These are phyloP conservation scores for Megastigmus dorsalis DNA, from an alignment of 2,888 invertebrate species.

Conservation along the genomic window DNA sequence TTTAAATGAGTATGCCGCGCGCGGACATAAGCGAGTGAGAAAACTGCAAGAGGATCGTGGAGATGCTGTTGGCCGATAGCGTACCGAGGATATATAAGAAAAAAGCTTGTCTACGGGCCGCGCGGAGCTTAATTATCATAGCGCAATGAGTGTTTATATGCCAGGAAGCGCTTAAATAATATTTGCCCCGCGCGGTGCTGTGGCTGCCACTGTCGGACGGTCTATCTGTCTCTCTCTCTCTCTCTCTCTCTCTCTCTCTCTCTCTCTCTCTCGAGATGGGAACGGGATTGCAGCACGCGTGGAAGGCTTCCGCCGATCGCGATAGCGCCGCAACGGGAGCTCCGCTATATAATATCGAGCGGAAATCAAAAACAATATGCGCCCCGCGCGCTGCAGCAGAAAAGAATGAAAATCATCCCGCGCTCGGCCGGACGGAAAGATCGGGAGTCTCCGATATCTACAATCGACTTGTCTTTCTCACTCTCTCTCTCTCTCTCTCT, in stretches of 20 bases:
- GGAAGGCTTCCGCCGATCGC: too few relatives aligned
- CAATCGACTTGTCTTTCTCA: too few relatives aligned
- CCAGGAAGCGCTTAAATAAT: conserved; percentile 75
- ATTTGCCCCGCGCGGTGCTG: conserved; percentile 66
- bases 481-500: too few relatives aligned
- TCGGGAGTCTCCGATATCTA: not conserved
- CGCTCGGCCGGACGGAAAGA: conserved; percentile 37
- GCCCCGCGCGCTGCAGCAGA: too few relatives aligned
- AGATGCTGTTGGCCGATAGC: conserved; percentile 13
- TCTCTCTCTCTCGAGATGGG: too few relatives aligned
- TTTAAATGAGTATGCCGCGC: conserved; percentile 56
- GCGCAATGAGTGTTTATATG: conserved; percentile 72
- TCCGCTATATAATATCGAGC: conserved; percentile 69
- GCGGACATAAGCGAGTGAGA: not conserved
- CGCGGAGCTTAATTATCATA: conserved; percentile 71
- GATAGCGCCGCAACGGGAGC: too few relatives aligned
- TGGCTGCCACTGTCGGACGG: not conserved
- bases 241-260: too few relatives aligned
- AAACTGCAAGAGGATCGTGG: not conserved
- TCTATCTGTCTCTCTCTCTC: too few relatives aligned
- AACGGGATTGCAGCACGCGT: too few relatives aligned
- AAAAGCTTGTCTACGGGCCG: too few relatives aligned
- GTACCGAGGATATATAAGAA: conserved; percentile 44
- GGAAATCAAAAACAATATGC: conserved; percentile 71
- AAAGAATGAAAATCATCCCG: conserved; percentile 60